A percentile compares a stretch with the other conserved stretches of the same genome.
These are phyloP conservation scores for Drosophila pegasa DNA, from an alignment of 2,888 invertebrate genomes.

Conservation along the genomic window DNA sequence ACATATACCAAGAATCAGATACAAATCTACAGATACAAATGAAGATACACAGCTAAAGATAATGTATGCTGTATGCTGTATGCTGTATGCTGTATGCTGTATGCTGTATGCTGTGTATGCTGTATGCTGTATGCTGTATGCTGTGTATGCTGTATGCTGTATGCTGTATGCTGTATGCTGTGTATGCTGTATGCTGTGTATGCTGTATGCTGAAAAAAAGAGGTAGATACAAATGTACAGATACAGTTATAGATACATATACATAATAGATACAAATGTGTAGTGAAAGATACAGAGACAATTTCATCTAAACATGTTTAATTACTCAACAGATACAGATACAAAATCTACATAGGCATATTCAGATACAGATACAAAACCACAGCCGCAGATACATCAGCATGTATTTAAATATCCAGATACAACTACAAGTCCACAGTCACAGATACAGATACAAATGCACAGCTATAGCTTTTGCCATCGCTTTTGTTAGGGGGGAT, in stretches of 20 bases:
- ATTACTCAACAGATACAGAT: neutral
- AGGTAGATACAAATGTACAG: too few species aligned
- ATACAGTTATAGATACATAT: neutral
- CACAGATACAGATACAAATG: slow-evolving; percentile 5
- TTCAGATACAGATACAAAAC: slow-evolving; percentile 1
- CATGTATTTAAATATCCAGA: neutral
- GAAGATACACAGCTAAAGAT: neutral
- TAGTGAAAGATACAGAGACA: slow-evolving; percentile 1
- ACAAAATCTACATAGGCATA: neutral
- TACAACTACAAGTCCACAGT: neutral
- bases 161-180: too few species aligned
- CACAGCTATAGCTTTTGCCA: slow-evolving; percentile 5
- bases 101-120: too few species aligned
- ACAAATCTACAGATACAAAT: neutral
- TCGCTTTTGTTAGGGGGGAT: slow-evolving; percentile 61
- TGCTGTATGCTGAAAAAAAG: too few species aligned
- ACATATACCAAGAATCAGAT: too few species aligned
- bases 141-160: too few species aligned
- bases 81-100: too few species aligned
- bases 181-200: too few species aligned
- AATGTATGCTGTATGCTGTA: too few species aligned
- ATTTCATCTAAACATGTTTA: neutral
- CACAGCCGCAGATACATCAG: neutral
- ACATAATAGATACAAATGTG: neutral
- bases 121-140: too few species aligned